Evolutionary conservation across 2,113 vertebrate species (phyloP), one percentile per base, ranked within the genome.

Genomic region (Engraulis encrasicolus): DNA sequence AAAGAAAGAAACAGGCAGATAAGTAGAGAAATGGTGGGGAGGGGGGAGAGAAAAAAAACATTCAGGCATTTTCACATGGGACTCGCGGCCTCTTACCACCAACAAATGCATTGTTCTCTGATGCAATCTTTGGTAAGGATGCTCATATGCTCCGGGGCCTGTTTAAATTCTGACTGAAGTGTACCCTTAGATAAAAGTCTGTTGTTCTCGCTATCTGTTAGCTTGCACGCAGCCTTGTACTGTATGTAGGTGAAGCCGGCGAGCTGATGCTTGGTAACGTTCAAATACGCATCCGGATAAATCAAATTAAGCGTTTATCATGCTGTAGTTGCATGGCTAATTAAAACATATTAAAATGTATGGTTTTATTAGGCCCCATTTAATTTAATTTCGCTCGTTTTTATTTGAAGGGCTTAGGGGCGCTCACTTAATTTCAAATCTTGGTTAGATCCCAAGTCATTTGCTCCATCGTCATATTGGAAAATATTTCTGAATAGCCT

Each of bases 101-200:
- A 90, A 87, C 83, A 88, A 88, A 86, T 81, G 82, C 78, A 92
- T 94, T 92, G 93, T 93, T 86, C 94, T 93, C 87, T 91, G 89
- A 89, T 86, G 89, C 85, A 93, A 89, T 92, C 90, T 90, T 92
- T 91, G 81, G 89, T 92, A 90, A 91, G 87, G 88, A 89, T 88
- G 90, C 89, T 85, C 88, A 91, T 38, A 89, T 79, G 90, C 91
- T 89, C 36, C 81, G 61, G 93, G 92, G 91, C 86, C 38, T 86
- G 87, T 92, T 93, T 91, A 89, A 92, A 90, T 89, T 89, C 86
- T 88, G 86, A 89, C 90, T 91, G 78, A 89, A 89, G 84, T 89
- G 88, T 86, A 88, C 85, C 78, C 78, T 86, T 88, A 86, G 89
- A 89, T 84, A 89, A 88, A 93, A 85, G 91, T 92, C 91, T 93